phyloP scores from a whole-genome alignment of 2,113 vertebrate species.

The Oreocharis arfaki region DNA sequence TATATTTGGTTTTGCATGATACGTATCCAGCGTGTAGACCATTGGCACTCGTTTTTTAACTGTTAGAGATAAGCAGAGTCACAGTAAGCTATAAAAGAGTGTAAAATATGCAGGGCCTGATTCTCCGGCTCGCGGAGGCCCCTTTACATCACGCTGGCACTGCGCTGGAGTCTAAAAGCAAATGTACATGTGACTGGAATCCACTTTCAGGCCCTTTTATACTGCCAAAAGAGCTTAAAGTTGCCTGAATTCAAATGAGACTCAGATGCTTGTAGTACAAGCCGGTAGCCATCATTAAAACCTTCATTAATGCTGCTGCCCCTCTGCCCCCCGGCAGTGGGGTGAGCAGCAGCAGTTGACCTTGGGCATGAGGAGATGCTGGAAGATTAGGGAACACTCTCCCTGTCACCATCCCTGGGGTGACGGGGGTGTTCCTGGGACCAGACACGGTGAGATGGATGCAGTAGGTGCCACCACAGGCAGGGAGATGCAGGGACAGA shows the following conservation, averaged over 20 bases:
- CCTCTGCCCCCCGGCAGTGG: not conserved
- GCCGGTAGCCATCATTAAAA: conserved; percentile 7
- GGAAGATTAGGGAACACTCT: not conserved
- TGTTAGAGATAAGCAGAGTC: conserved; percentile 61
- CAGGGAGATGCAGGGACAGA: not conserved
- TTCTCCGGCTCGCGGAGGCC: conserved; percentile 51
- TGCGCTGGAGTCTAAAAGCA: conserved; percentile 44
- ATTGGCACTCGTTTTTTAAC: conserved; percentile 60
- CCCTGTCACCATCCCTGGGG: accelerated
- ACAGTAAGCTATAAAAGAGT: conserved; percentile 60
- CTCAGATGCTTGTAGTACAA: conserved; percentile 33
- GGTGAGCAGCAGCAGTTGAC: not conserved
- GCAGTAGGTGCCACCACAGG: not conserved
- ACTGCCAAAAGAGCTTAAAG: conserved; percentile 63
- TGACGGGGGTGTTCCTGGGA: accelerated
- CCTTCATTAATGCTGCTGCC: not conserved
- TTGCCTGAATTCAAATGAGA: conserved; percentile 64
- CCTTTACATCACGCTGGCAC: conserved; percentile 62
- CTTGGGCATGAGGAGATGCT: accelerated
- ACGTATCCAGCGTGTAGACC: conserved; percentile 67
- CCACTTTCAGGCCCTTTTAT: conserved; percentile 63
- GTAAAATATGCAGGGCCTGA: conserved; percentile 61
- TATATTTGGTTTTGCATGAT: conserved; percentile 70
- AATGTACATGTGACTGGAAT: conserved; percentile 61
- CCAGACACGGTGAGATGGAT: accelerated